A percentile compares a stretch with the other conserved stretches of the same genome.
phyloP scores from a whole-genome alignment of 92 coral and sea anemone species.

The Phenganax marumi region DNA sequence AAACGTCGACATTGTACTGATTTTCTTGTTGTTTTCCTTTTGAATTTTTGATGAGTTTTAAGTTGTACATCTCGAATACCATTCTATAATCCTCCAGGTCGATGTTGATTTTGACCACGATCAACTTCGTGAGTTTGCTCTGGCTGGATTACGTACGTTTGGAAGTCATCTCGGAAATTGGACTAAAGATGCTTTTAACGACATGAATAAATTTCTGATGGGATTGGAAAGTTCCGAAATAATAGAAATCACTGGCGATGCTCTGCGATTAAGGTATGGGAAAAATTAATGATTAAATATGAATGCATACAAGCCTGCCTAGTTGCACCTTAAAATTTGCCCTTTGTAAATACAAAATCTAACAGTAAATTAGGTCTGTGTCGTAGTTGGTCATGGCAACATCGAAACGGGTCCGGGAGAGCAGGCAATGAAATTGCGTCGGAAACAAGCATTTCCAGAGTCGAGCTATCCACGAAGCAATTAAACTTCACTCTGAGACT shows the following conservation, averaged over 20 bases:
- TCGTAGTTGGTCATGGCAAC: too few species aligned
- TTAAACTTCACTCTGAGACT: too few species aligned
- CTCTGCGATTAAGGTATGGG: conserved; percentile 67
- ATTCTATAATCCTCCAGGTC: conserved; percentile 24
- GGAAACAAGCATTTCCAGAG: too few species aligned
- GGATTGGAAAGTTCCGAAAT: conserved; percentile 73
- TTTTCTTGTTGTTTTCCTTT: too few species aligned
- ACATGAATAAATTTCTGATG: conserved; percentile 66
- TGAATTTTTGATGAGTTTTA: neutral
- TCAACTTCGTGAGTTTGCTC: conserved; percentile 74
- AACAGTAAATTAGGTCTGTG: too few species aligned
- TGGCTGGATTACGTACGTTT: conserved; percentile 78
- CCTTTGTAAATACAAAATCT: too few species aligned
- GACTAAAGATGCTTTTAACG: conserved; percentile 67
- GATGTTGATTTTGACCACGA: conserved; percentile 71
- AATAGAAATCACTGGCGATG: conserved; percentile 66
- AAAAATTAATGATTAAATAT: neutral
- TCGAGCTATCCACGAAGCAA: too few species aligned
- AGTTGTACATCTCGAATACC: neutral
- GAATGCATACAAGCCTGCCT: neutral
- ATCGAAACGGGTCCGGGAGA: too few species aligned
- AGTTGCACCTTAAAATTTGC: too few species aligned
- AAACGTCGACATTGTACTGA: too few species aligned
- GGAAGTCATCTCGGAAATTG: conserved; percentile 65
- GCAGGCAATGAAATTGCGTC: too few species aligned